Percentiles rank a stretch among this genome's conserved stretches.
These are phyloP conservation scores for Petrocephalus microphthalmus DNA, from an alignment of 2,113 vertebrate genomes.

Conservation along the genomic window DNA sequence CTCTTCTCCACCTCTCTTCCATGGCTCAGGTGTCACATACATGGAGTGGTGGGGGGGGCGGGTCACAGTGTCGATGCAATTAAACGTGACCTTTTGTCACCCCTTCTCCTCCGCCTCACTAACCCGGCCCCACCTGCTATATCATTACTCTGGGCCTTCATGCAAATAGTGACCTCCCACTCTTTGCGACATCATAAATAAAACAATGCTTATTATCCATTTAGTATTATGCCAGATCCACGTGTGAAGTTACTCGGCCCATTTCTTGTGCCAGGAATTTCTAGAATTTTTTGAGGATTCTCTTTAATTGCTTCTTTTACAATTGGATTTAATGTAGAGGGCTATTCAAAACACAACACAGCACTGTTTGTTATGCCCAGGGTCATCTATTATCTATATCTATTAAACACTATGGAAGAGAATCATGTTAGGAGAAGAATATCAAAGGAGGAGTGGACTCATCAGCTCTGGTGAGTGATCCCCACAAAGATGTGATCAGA, in stretches of 20 bases:
- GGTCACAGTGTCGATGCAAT: constrained; percentile 51
- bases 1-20: neutral
- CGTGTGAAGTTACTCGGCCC: constrained; percentile 57
- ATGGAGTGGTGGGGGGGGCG: neutral
- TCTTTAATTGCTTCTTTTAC: neutral
- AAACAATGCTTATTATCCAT: constrained; percentile 81
- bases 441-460: neutral
- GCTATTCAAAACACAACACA: neutral
- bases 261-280: neutral
- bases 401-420: neutral
- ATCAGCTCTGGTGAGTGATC: constrained; percentile 9
- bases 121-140: constrained; percentile 70
- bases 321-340: neutral
- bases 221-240: constrained; percentile 71
- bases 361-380: neutral
- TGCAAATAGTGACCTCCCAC: constrained; percentile 78
- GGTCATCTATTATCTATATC: neutral
- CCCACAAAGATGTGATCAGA: constrained; percentile 44
- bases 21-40: neutral
- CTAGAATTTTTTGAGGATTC: neutral
- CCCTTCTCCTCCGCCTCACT: constrained; percentile 73
- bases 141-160: constrained; percentile 83
- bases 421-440: neutral
- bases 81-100: constrained; percentile 81
- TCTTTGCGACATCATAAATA: constrained; percentile 76